These are phyloP conservation scores for Cenopis cana DNA, from an alignment of 2,888 invertebrate genomes.

Conservation along the genomic window DNA sequence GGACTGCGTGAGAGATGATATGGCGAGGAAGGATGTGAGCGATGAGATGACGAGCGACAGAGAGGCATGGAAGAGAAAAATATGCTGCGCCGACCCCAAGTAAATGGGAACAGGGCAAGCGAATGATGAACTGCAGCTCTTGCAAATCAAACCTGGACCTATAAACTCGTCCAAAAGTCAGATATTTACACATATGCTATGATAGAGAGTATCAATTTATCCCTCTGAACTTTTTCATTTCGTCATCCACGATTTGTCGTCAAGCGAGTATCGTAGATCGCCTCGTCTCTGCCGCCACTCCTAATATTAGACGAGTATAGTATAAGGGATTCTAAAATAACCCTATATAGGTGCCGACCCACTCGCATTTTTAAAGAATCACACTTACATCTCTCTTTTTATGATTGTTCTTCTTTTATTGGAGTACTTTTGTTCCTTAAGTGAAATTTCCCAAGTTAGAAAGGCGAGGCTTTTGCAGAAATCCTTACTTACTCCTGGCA, in stretches of 20 bases:
- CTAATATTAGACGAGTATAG: constrained; percentile 25
- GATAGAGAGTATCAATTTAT: too few species aligned
- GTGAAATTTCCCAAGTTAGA: constrained; percentile 81
- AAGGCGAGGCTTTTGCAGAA: constrained; percentile 76
- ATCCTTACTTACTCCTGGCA: constrained; percentile 79
- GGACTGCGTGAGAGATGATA: too few species aligned
- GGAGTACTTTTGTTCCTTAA: constrained; percentile 83
- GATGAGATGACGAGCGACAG: too few species aligned
- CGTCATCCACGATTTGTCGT: constrained; percentile 7
- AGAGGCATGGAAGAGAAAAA: too few species aligned
- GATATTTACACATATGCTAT: too few species aligned
- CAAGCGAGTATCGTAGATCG: constrained; percentile 1
- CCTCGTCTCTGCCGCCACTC: constrained; percentile 7
- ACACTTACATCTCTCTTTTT: constrained; percentile 77
- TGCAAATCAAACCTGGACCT: too few species aligned
- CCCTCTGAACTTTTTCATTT: constrained; percentile 4
- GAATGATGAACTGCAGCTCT: too few species aligned
- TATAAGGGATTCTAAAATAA: constrained; percentile 37
- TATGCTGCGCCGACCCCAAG: too few species aligned
- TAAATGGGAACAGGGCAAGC: too few species aligned
- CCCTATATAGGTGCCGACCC: constrained; percentile 47
- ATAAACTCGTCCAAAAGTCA: too few species aligned
- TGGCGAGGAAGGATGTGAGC: too few species aligned
- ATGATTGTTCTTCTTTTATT: constrained; percentile 85
- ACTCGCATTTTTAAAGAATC: constrained; percentile 67